Evolutionary conservation across 2,888 invertebrate genomes (phyloP), one percentile per base, ranked within the genome.

Genomic region (Rugalucina vietnamica): DNA sequence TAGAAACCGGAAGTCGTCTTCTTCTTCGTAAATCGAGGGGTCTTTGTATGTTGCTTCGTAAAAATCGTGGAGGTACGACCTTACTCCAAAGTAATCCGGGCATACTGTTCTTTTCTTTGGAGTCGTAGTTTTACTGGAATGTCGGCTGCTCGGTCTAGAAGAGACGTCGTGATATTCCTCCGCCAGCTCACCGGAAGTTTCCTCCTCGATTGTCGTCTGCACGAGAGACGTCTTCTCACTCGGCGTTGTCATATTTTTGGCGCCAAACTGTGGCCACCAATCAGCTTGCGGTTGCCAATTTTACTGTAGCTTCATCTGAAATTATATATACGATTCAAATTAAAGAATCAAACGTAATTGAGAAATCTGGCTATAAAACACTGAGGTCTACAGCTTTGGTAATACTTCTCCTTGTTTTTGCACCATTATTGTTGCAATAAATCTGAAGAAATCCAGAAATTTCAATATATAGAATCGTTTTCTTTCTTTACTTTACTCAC

Each of bases 51-150:
- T 86, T 57, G 79, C 76, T 50, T 91, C 88, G 91, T 96, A 96
- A 91, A 96, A 95, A 82, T 95, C 93, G 87, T 96, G 95, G 74
- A 96, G 92, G 88, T 96, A 96, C n/a, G 95, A 95, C 79, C 93
- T 94, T 29, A 96, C 95, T 14, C 95, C 95, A 88, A 95, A 95
- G 88, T 95, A 95, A 74, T 94, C 93, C 5, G 93, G 93, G 83
- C 94, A 93, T 92, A 97, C 37, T 54, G 84, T 81, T 60, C 84
- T 86, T 24, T 78, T 72, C 24, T 54, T 69, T 24, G 81, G 74
- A 29, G 76, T 78, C 37, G 71, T 57, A 29, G 79, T 57, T 39
- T 83, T 83, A 32, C 82, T 79, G 0, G 83, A 60, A 70, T 81
- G 82, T 34, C 82, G 78, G 18, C 81, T 85, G 43, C 80, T 76